These are phyloP conservation scores for Apodemus sylvaticus DNA, from an alignment of 2,113 vertebrate genomes.

Conservation along the genomic window DNA sequence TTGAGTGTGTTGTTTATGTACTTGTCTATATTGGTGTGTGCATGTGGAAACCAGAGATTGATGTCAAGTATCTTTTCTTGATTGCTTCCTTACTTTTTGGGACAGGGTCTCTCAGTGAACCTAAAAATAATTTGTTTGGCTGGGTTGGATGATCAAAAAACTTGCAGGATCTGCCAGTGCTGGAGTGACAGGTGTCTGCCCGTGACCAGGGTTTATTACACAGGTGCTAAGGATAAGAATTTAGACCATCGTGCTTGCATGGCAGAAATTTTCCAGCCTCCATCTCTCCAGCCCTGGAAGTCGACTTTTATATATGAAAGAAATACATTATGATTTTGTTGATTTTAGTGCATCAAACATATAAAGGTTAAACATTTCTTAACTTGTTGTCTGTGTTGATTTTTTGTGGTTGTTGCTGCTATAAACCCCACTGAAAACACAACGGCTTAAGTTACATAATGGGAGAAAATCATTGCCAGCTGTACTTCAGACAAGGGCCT, in stretches of 20 bases:
- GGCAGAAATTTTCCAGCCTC: neutral
- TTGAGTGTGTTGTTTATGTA: neutral
- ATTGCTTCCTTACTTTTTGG: neutral
- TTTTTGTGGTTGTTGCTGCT: constrained; percentile 15
- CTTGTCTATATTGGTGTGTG: neutral
- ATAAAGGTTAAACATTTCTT: constrained; percentile 24
- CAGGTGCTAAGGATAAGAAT: neutral
- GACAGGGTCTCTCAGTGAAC: neutral
- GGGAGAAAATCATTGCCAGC: neutral
- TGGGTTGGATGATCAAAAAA: neutral
- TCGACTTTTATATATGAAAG: constrained; percentile 17
- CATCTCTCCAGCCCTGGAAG: neutral
- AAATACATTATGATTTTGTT: constrained; percentile 7
- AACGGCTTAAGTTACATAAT: neutral
- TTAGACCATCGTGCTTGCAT: neutral
- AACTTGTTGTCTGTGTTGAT: neutral
- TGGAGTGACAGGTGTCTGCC: neutral
- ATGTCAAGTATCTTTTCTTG: neutral
- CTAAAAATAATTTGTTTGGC: neutral
- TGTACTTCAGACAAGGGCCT: neutral
- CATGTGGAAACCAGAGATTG: neutral
- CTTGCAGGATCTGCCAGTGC: neutral
- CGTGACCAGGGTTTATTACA: neutral
- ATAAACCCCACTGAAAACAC: neutral
- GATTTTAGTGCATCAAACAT: neutral